phyloP scores from a whole-genome alignment of 2,113 vertebrate species.

The Pipa parva region DNA sequence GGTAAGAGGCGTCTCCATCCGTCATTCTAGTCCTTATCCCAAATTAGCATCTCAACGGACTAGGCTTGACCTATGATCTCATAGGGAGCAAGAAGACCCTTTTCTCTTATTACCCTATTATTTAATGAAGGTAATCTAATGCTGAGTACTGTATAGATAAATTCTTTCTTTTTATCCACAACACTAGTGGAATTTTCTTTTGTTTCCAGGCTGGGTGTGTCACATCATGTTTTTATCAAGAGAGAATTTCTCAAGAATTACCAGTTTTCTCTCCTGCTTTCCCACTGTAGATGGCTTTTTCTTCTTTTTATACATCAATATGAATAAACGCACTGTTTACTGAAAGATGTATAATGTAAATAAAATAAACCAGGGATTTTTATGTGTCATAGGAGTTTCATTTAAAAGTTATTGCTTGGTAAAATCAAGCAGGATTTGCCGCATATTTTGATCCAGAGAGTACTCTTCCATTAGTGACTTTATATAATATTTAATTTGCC shows the following conservation, averaged over 20 bases:
- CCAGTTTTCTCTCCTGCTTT: background rate
- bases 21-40: slow-evolving; percentile 8
- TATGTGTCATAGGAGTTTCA: too few relatives aligned
- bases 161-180: background rate
- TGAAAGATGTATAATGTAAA: too few relatives aligned
- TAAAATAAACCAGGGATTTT: too few relatives aligned
- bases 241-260: background rate
- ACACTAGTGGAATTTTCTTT: slow-evolving; percentile 17
- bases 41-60: slow-evolving; percentile 28
- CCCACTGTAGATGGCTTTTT: too few relatives aligned
- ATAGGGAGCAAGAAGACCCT: slow-evolving; percentile 12
- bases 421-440: too few relatives aligned
- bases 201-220: slow-evolving; percentile 1
- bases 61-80: slow-evolving; percentile 13
- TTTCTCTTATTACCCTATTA: slow-evolving; percentile 10
- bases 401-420: too few relatives aligned
- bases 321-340: too few relatives aligned
- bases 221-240: background rate
- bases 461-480: too few relatives aligned
- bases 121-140: background rate
- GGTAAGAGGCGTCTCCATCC: background rate
- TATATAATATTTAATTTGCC: too few relatives aligned
- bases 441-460: too few relatives aligned
- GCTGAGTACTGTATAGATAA: slow-evolving; percentile 10
- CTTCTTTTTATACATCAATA: too few relatives aligned